Evolutionary conservation across 2,113 vertebrate species (phyloP).

Genomic region (Oryctolagus cuniculus): mOryCun1.1 NC_091438.1:55206501-55207000

Average conservation of each 20-base stretch:
- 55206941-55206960: too few relatives aligned
- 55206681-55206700: background rate
- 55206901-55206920: too few relatives aligned
- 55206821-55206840: background rate
- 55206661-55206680: constrained; percentile 32
- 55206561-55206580: background rate
- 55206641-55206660: constrained; percentile 2
- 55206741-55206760: background rate
- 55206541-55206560: background rate
- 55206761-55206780: background rate
- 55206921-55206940: too few relatives aligned
- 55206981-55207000: too few relatives aligned
- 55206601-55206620: background rate
- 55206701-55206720: background rate
- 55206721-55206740: background rate
- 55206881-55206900: too few relatives aligned
- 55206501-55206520: background rate
- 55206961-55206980: too few relatives aligned
- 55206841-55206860: background rate
- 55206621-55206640: background rate
- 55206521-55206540: background rate
- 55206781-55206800: background rate
- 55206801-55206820: background rate
- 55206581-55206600: background rate
- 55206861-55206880: background rate